Conservation (phyloP, 2,797 vertebrate genomes). For the Melanotaenia maccullochi region DNA sequence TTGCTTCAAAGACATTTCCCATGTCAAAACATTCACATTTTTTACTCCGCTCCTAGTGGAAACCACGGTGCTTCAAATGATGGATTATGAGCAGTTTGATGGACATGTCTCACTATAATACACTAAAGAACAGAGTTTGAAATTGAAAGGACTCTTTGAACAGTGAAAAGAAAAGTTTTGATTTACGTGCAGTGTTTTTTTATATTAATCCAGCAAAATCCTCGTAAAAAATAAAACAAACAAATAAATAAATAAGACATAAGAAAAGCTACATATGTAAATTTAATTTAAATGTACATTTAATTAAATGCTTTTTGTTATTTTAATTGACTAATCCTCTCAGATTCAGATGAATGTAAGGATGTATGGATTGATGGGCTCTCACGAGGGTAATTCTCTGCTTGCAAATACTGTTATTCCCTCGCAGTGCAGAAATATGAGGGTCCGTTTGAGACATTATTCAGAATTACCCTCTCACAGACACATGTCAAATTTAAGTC, state of each 20-base stretch:
- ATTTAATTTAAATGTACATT: slow-evolving; percentile 18
- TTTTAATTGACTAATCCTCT: neutral
- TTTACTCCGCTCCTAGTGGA: slow-evolving; percentile 40
- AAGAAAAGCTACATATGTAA: slow-evolving; percentile 26
- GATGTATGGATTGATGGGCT: too few species aligned
- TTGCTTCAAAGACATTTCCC: slow-evolving; percentile 61
- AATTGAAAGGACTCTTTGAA: slow-evolving; percentile 46
- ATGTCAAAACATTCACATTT: slow-evolving; percentile 33
- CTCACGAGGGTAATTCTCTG: too few species aligned
- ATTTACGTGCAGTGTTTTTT: slow-evolving; percentile 28
- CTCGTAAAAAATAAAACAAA: slow-evolving; percentile 19
- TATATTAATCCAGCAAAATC: slow-evolving; percentile 6
- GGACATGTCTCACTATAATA: slow-evolving; percentile 62
- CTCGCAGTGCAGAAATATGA: too few species aligned
- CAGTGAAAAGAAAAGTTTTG: slow-evolving; percentile 34
- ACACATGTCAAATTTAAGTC: too few species aligned
- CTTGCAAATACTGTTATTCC: too few species aligned
- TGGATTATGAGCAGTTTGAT: slow-evolving; percentile 64
- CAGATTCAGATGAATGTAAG: neutral
- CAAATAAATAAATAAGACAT: slow-evolving; percentile 6
- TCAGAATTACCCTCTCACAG: too few species aligned
- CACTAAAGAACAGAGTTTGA: slow-evolving; percentile 39
- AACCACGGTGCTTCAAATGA: slow-evolving; percentile 45
- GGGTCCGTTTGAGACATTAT: too few species aligned
- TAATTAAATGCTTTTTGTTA: slow-evolving; percentile 10